Base-by-base conservation (phyloP, 2,113 vertebrate genomes). In the Thamnophis sirtalis region DNA sequence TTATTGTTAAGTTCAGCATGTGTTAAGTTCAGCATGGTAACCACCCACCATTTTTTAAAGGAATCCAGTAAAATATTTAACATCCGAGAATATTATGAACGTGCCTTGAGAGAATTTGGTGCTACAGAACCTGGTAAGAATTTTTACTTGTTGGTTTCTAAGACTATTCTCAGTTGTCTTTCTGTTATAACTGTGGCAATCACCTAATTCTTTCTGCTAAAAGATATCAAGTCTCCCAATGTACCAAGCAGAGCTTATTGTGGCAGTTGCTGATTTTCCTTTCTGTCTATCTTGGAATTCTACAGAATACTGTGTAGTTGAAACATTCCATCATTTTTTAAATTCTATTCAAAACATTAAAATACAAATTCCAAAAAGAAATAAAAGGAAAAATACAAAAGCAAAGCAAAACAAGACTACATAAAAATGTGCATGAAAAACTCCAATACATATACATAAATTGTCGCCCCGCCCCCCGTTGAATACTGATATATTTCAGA, bases 71-170 rank as follows among this genome's bases (percentile, higher is more conserved):
- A 97, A 95, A 99, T 99, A 96, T 96, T 93, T 91, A 94, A 97
- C 92, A 96, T 99, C 94, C 98, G 99, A 95, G 98, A 99, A 86
- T 99, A 97, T 96, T 99, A 99, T 3, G 99, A 99, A 96, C 98
- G 98, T 86, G 99, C 98, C 15, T 97, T 99, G 96, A 97, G 99
- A 93, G 99, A 99, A 94, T 99, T 99, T 86, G 99, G 98, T 93
- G 97, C 98, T 89, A 94, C 95, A 5, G 97, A 98, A 92, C 97
- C 98, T 6, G 98, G 99, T 99, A 96, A 98, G 96, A 93, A 87
- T 43, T 24, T 85, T 96, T 55, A 89, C 0, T 48, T 13, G 73
- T 43, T 21, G 15, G 73, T 21, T 80, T 80, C 33, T 3, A 80
- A 80, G 73, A 80, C 17, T 80, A 43, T 17, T 21, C 33, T 80